Evolutionary conservation across 1,140 invertebrate genomes (phyloP), one percentile per base, ranked within the genome.

Genomic region (Bombus pyrosoma): DNA sequence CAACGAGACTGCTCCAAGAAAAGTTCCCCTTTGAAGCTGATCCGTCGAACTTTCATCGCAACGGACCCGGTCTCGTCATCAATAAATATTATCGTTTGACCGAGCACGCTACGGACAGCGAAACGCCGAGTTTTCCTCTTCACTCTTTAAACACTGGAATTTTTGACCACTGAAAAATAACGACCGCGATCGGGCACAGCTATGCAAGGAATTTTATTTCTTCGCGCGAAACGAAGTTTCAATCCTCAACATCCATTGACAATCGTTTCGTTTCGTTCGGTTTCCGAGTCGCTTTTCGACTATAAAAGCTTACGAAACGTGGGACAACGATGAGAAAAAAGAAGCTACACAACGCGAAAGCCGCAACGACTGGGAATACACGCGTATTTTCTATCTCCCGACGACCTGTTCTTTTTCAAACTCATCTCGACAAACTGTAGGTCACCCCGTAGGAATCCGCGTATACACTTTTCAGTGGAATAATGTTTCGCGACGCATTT

Each of bases 11-110:
- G 28, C 9, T 59, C 13, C 47, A 13, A 5, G 53, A 32, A 78
- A 78, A 32, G n/a, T 79, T 66, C 69, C 47, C 53, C 82, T 84
- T 84, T 79, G 66, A 79, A 62, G 25, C 66, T 10, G 22, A 43
- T n/a, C 47, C 37, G n/a, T 47, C 47, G 28, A 79, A 79, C 75
- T 79, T 71, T 59, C 47, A 47, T n/a, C 64, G 12, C 28, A 13
- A 28, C n/a, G 1, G 47, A 12, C 5, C n/a, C n/a, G 3, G 25
- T 43, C 39, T 47, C 25, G 22, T 22, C 66, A n/a, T 79, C 66
- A 39, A 39, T 62, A 84, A 79, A 84, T 68, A 59, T 71, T 78
- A 62, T 62, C 66, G 75, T 28, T 6, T 9, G 41, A 74, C 9
- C 22, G 10, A 34, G 32, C 41, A 12, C 9, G 10, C 32, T 25